Conservation (phyloP, 2,797 vertebrate genomes). For the Eurystomus glaucurus region DNA sequence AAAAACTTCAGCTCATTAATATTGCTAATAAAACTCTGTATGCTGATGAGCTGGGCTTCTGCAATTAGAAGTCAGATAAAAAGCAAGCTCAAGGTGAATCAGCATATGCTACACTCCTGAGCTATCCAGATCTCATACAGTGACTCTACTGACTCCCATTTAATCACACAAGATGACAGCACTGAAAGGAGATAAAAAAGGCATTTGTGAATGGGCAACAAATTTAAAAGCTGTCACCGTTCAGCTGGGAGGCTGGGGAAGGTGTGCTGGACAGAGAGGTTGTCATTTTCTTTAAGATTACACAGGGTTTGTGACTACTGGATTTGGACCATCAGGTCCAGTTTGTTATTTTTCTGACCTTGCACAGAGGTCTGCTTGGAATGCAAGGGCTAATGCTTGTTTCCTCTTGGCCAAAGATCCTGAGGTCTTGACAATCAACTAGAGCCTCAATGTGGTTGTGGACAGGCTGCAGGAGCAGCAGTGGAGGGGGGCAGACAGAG, state of each 20-base stretch:
- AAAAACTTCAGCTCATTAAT: constrained; percentile 44
- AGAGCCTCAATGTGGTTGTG: not conserved
- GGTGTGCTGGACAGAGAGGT: not conserved
- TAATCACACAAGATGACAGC: constrained; percentile 16
- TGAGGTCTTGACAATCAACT: no score
- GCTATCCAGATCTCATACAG: not conserved
- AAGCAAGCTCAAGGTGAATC: not conserved
- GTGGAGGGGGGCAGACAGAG: not conserved
- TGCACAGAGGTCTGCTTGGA: not conserved
- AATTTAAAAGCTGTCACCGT: not conserved
- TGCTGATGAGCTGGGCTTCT: not conserved
- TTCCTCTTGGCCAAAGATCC: not conserved
- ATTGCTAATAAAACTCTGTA: constrained; percentile 31
- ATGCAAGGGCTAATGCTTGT: not conserved
- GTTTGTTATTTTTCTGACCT: not conserved
- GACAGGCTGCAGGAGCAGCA: not conserved
- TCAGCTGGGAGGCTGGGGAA: not conserved
- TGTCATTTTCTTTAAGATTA: not conserved
- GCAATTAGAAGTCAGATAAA: constrained; percentile 13
- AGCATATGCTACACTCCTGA: not conserved
- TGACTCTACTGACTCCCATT: not conserved
- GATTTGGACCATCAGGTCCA: not conserved
- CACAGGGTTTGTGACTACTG: not conserved
- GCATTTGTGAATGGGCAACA: not conserved
- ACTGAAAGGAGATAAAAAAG: not conserved